Evolutionary conservation across 2,797 vertebrate species (phyloP).

Genomic region (Agapornis canus): DNA sequence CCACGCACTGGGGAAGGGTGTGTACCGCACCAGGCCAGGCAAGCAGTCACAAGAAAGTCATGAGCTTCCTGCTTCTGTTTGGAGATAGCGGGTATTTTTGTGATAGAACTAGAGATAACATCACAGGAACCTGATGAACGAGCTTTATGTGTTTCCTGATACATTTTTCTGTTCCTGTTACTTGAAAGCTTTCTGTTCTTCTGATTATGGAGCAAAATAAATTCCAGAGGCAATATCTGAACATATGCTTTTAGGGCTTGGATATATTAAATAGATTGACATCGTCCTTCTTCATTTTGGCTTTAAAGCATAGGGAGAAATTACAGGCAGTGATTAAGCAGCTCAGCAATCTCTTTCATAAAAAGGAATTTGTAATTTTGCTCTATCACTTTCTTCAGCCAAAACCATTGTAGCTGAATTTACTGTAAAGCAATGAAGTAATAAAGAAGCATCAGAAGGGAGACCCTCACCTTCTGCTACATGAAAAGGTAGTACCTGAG

Average conservation of each 20-base stretch:
- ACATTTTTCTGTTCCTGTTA: neutral
- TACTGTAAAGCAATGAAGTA: neutral
- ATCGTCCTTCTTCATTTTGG: neutral
- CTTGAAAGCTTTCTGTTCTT: conserved; percentile 14
- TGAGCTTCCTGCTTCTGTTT: conserved; percentile 42
- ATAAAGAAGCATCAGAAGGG: neutral
- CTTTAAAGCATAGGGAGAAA: neutral
- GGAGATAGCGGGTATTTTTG: neutral
- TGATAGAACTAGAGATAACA: conserved; percentile 15
- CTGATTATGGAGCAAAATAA: neutral
- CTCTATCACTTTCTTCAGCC: neutral
- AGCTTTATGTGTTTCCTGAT: conserved; percentile 1
- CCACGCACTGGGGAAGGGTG: neutral
- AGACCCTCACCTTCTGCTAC: neutral
- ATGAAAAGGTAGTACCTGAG: neutral
- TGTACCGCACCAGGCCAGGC: neutral
- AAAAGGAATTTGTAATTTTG: neutral
- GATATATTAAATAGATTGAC: neutral
- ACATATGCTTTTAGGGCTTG: neutral
- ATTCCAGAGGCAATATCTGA: neutral
- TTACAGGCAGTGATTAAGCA: neutral
- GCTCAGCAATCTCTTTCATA: neutral
- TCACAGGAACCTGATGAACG: neutral
- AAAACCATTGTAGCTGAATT: neutral
- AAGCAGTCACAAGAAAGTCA: neutral